Percentiles rank a stretch among this genome's conserved stretches.
phyloP scores from a whole-genome alignment of 2,113 vertebrate genomes.

The Gavia stellata region DNA sequence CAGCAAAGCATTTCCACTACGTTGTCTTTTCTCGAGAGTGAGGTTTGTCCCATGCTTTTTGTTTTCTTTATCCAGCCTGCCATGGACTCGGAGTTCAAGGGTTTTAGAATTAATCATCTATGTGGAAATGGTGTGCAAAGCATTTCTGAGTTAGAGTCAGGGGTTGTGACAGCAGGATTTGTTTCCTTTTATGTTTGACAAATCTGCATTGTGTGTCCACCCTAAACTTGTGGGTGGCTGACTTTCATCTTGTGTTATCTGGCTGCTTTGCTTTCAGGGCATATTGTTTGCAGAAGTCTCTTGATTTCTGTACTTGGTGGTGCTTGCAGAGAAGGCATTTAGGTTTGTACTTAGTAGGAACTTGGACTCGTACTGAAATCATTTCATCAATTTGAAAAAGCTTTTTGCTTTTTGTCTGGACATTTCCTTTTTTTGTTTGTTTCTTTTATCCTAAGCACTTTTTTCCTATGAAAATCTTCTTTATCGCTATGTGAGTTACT shows the following conservation, averaged over 20 bases:
- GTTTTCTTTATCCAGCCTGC: constrained; percentile 38
- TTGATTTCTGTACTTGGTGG: constrained; percentile 52
- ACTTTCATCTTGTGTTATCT: constrained; percentile 53
- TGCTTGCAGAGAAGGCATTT: constrained; percentile 51
- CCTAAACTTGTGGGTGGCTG: constrained; percentile 52
- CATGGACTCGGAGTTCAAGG: constrained; percentile 7
- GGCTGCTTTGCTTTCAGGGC: constrained; percentile 48
- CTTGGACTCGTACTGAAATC: constrained; percentile 40
- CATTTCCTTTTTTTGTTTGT: constrained; percentile 29
- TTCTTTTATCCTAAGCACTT: constrained; percentile 44
- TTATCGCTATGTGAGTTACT: constrained; percentile 29
- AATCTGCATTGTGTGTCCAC: constrained; percentile 47
- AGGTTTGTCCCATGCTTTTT: constrained; percentile 47
- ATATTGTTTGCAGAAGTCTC: constrained; percentile 55
- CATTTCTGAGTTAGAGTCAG: constrained; percentile 51
- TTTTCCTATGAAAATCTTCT: constrained; percentile 4
- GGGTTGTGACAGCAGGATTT: constrained; percentile 56
- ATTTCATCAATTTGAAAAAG: constrained; percentile 51
- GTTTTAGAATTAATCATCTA: constrained; percentile 43
- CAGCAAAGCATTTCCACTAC: constrained; percentile 6
- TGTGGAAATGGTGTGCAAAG: constrained; percentile 43
- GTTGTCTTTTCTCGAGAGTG: neutral
- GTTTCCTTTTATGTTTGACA: constrained; percentile 50
- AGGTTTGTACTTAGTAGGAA: constrained; percentile 58
- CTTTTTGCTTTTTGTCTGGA: constrained; percentile 38